Percentiles rank a stretch among this genome's conserved stretches.
Conservation (phyloP, 2,113 vertebrate genomes). For the Hippocampus zosterae region DNA sequence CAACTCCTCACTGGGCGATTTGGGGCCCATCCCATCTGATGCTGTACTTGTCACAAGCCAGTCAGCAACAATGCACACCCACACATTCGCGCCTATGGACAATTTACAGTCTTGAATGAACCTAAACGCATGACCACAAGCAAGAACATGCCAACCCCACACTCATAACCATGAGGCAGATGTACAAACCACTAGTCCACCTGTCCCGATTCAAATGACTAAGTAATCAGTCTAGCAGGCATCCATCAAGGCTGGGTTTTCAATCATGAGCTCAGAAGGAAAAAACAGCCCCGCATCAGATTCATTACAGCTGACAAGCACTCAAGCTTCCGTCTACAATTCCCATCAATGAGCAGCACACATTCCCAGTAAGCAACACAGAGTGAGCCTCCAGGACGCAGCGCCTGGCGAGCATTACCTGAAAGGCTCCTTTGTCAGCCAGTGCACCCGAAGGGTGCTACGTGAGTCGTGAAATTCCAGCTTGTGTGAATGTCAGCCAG, state of each 20-base stretch:
- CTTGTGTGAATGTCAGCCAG: not conserved
- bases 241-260: not conserved
- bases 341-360: not conserved
- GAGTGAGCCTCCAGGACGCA: not conserved
- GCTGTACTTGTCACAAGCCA: no score
- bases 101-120: not conserved
- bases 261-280: not conserved
- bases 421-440: conserved; percentile 28
- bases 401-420: not conserved
- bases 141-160: not conserved
- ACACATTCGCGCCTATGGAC: no score
- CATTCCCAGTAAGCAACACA: not conserved
- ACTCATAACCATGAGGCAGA: not conserved
- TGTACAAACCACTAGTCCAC: not conserved
- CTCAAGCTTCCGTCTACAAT: not conserved
- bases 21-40: no score
- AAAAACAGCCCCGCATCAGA: not conserved
- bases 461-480: conserved; percentile 6
- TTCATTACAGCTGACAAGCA: not conserved
- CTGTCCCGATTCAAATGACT: no score
- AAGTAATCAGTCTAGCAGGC: not conserved
- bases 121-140: not conserved
- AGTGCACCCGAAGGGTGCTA: conserved; percentile 21
- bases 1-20: no score
- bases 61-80: no score